Base-by-base conservation (phyloP, 2,888 invertebrate species). In the Tridacna crocea region DNA sequence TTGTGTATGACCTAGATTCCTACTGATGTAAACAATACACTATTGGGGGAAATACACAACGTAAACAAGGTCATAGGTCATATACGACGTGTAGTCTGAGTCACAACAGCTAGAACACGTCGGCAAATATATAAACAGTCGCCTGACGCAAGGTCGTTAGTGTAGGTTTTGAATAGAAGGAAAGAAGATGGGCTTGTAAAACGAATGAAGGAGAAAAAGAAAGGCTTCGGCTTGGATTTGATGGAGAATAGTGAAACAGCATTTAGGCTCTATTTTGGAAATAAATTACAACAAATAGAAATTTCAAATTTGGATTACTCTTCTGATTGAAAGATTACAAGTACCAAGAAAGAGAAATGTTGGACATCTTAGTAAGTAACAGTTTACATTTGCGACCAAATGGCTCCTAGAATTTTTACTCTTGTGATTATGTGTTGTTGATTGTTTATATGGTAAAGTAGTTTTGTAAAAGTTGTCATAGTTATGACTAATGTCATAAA, bases 151-250 rank as follows among this genome's bases (percentile, higher is more conserved):
- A 84, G 79, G 13, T 60, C n/a, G 70, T 78, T 60, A 83, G 85
- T 83, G 81, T 88, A 83, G 80, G 86, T 63, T 75, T 83, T 80
- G 80, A 82, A 73, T 27, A 63, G 68, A 76, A 82, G 82, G 80
- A 83, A 66, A 77, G 82, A 87, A 82, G 83, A 88, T 88, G 89
- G 88, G 83, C 85, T 85, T 85, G 83, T 87, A 85, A 79, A 61
- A 79, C 19, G 86, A 85, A 78, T 73, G 24, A 77, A 75, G 36
- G 36, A 36, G 72, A 72, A 80, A 88, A 74, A 88, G 78, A 78
- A 80, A 84, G 88, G 83, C 88, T 83, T 87, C 78, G 82, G 87
- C 80, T 80, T 70, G 47, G 70, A 77, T 78, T 65, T 55, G 51
- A 58, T 77, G 70, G 68, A 75, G 70, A 68, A 13, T 47, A 26